Evolutionary conservation across 2,888 invertebrate genomes (phyloP).

Genomic region (Amphipoea lucens): DNA sequence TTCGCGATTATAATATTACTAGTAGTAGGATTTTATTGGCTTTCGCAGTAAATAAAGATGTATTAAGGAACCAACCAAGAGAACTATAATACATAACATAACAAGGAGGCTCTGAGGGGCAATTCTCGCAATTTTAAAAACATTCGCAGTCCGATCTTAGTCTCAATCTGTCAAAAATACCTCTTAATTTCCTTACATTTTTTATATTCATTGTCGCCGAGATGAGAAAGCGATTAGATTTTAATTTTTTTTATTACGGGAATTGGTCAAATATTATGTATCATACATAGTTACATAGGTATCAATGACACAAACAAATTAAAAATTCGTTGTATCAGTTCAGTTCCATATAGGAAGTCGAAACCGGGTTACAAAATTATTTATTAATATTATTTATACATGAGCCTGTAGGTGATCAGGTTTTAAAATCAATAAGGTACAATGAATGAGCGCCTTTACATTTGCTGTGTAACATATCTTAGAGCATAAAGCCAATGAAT

Average conservation of each 20-base stretch:
- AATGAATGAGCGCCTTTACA: constrained; percentile 9
- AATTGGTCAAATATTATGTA: not conserved
- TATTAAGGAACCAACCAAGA: not conserved
- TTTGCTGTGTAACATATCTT: constrained; percentile 15
- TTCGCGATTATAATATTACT: too few relatives aligned
- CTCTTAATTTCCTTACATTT: too few relatives aligned
- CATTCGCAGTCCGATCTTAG: too few relatives aligned
- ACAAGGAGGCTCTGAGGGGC: not conserved
- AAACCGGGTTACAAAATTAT: constrained; percentile 44
- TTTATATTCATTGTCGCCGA: too few relatives aligned
- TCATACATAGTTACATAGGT: not conserved
- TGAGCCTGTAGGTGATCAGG: constrained; percentile 57
- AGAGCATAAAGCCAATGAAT: constrained; percentile 1
- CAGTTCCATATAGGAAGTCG: constrained; percentile 28
- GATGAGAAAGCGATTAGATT: too few relatives aligned
- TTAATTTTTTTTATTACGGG: too few relatives aligned
- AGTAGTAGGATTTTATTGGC: not conserved
- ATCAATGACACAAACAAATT: constrained; percentile 29
- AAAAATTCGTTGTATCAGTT: constrained; percentile 29
- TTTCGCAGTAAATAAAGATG: not conserved
- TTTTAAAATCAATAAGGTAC: constrained; percentile 49
- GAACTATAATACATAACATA: not conserved
- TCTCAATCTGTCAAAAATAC: too few relatives aligned
- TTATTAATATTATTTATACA: constrained; percentile 48
- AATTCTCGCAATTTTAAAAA: too few relatives aligned